Conservation (phyloP, 2,888 invertebrate species). For the Mamestra brassicae region DNA sequence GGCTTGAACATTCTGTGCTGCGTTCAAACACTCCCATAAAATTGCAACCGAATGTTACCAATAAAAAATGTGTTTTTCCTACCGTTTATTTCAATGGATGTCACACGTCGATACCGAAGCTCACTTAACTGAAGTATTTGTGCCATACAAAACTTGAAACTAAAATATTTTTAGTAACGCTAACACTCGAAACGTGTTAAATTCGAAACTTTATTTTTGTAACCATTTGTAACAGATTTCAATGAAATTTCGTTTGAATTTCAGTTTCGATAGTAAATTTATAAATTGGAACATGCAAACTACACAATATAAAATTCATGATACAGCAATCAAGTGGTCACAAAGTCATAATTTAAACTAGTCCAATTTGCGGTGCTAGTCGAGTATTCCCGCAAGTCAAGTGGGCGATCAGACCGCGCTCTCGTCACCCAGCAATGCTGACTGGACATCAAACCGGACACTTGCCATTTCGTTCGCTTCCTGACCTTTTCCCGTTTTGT, state of each 20-base stretch:
- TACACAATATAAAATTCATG: background rate
- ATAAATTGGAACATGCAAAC: background rate
- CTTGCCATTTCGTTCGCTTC: constrained; percentile 90
- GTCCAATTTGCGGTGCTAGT: constrained; percentile 6
- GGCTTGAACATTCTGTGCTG: constrained; percentile 85
- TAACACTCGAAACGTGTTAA: constrained; percentile 44
- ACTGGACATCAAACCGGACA: constrained; percentile 88
- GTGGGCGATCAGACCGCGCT: constrained; percentile 68
- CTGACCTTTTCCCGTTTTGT: constrained; percentile 90
- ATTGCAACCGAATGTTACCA: constrained; percentile 47
- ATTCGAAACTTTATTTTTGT: constrained; percentile 40
- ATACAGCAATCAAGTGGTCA: background rate
- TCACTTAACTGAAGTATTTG: constrained; percentile 52
- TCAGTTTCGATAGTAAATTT: background rate
- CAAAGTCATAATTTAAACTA: too few species aligned
- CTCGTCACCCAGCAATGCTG: constrained; percentile 81
- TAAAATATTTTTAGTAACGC: constrained; percentile 45
- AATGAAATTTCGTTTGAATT: constrained; percentile 6
- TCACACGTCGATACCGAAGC: constrained; percentile 37
- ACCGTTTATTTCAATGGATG: constrained; percentile 24
- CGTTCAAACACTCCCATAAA: constrained; percentile 73
- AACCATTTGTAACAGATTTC: constrained; percentile 16
- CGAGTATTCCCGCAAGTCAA: constrained; percentile 69
- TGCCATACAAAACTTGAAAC: constrained; percentile 48
- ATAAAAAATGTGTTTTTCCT: constrained; percentile 17